These are phyloP conservation scores for Chelonus insularis DNA, from an alignment of 1,140 invertebrate genomes.

Conservation along the genomic window DNA sequence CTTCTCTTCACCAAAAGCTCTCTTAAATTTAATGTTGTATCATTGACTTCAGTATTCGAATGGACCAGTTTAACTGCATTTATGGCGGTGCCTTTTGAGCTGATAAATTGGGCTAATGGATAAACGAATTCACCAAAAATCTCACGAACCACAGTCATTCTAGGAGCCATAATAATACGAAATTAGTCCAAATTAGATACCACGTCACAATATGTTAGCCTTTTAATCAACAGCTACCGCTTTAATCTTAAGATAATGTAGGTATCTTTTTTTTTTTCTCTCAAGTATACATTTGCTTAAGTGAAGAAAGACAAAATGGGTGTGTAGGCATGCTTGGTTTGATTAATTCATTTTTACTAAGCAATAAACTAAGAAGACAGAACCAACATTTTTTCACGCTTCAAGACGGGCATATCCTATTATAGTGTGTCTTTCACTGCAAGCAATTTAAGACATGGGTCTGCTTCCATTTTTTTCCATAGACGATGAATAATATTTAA, in stretches of 20 bases:
- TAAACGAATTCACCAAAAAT: no score
- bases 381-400: not conserved
- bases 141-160: no score
- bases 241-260: not conserved
- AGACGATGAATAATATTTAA: slow-evolving; percentile 22
- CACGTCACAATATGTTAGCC: slow-evolving; percentile 39
- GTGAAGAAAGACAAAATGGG: not conserved
- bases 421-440: not conserved
- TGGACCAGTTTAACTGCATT: no score
- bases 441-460: not conserved
- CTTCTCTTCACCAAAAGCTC: no score
- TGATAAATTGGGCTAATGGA: no score
- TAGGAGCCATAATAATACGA: slow-evolving; percentile 38
- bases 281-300: not conserved
- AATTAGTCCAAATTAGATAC: slow-evolving; percentile 43
- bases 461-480: not conserved
- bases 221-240: slow-evolving; percentile 39
- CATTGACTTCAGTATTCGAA: no score
- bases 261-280: not conserved
- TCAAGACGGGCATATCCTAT: not conserved
- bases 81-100: no score
- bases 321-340: not conserved
- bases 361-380: not conserved
- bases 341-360: not conserved
- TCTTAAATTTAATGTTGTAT: no score